These are phyloP conservation scores for Drosophila helvetica DNA, from an alignment of 2,888 invertebrate species.

Conservation along the genomic window DNA sequence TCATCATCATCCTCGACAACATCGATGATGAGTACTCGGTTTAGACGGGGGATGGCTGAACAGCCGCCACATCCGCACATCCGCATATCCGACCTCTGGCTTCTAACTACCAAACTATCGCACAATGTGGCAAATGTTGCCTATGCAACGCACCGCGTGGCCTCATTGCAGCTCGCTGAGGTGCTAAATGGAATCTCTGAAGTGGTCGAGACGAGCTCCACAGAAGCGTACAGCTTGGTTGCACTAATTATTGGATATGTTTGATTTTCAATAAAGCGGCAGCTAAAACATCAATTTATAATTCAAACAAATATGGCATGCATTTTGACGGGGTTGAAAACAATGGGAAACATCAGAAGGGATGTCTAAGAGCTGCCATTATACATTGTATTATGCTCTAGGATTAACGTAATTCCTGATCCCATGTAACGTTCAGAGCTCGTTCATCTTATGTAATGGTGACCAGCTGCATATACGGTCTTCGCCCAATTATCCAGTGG, in stretches of 20 bases:
- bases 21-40: constrained; percentile 29
- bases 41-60: constrained; percentile 5
- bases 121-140: constrained; percentile 28
- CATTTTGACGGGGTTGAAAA: too few relatives aligned
- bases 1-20: constrained; percentile 16
- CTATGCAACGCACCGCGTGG: constrained; percentile 13
- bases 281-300: background rate
- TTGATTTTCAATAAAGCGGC: background rate
- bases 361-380: too few relatives aligned
- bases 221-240: background rate
- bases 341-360: too few relatives aligned
- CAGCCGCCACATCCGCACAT: constrained; percentile 41
- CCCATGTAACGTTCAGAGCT: background rate
- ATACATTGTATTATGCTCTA: too few relatives aligned
- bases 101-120: background rate
- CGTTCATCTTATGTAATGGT: constrained; percentile 1
- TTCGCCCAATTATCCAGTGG: constrained; percentile 40
- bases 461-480: constrained; percentile 29
- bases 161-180: constrained; percentile 25
- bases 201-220: background rate
- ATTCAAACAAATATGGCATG: background rate
- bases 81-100: background rate
- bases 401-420: background rate
- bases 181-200: constrained; percentile 16
- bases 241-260: background rate